These are phyloP conservation scores for Pardalotus punctatus DNA, from an alignment of 2,113 vertebrate species.

Conservation along the genomic window DNA sequence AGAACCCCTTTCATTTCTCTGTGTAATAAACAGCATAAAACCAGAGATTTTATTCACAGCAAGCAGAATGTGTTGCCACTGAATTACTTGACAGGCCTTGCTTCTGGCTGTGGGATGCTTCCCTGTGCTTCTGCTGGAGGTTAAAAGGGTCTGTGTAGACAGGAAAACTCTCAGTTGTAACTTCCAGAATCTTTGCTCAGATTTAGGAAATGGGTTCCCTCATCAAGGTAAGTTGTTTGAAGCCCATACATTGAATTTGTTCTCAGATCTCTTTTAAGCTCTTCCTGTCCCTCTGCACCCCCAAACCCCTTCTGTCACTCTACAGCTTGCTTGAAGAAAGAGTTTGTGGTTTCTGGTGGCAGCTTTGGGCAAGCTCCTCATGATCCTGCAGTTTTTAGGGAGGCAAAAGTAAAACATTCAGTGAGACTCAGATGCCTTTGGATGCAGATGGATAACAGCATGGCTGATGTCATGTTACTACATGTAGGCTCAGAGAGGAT, in stretches of 20 bases:
- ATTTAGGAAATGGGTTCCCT: neutral
- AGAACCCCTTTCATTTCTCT: neutral
- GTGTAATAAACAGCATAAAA: neutral
- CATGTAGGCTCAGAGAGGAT: neutral
- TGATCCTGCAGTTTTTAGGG: neutral
- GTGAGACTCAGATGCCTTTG: neutral
- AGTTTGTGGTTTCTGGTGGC: neutral
- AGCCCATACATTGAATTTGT: neutral
- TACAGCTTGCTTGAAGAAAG: neutral
- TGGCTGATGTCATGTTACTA: neutral
- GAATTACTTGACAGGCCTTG: neutral
- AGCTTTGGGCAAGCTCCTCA: neutral
- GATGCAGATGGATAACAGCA: neutral
- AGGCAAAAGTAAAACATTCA: neutral
- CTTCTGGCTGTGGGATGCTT: neutral
- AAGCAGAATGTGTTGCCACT: neutral
- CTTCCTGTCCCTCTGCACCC: neutral
- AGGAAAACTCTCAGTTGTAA: neutral
- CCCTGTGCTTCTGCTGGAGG: neutral
- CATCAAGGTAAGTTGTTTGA: neutral
- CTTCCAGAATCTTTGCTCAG: neutral
- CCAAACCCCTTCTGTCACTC: neutral
- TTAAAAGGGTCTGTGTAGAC: neutral
- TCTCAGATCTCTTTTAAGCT: neutral
- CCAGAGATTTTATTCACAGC: neutral